A percentile compares a stretch with the other conserved stretches of the same genome.
Evolutionary conservation across 2,113 vertebrate species (phyloP).

Genomic region (Ceyx melanurus): DNA sequence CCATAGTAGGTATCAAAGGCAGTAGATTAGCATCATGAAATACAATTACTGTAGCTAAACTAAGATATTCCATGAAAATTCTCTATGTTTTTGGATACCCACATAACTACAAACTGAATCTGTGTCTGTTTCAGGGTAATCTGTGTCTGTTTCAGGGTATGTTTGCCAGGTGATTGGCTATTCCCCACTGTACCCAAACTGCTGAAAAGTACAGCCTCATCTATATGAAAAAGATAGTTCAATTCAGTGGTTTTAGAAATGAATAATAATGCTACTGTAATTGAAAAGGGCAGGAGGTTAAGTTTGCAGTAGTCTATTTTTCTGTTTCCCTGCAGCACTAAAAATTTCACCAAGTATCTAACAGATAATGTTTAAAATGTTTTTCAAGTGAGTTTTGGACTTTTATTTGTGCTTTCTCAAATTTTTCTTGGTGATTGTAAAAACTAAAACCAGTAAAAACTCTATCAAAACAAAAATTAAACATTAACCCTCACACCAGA

Average conservation of each 20-base stretch:
- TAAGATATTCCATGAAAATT: not conserved
- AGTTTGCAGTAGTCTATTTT: not conserved
- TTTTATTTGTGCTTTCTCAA: accelerated
- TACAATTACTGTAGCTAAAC: not conserved
- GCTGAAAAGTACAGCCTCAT: not conserved
- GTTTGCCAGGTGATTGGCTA: not conserved
- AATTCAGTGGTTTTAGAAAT: not conserved
- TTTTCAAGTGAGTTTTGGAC: not conserved
- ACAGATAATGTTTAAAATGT: not conserved
- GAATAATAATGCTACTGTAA: not conserved
- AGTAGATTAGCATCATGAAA: not conserved
- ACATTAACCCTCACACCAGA: not conserved
- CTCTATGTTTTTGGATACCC: not conserved
- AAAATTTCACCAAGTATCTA: not conserved
- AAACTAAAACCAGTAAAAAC: not conserved
- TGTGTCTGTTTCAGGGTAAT: not conserved
- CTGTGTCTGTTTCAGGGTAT: not conserved
- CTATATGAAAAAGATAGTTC: not conserved
- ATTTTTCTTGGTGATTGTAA: not conserved
- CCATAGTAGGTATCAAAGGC: not conserved
- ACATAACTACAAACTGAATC: not conserved
- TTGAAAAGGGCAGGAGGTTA: not conserved
- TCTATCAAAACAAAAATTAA: not conserved
- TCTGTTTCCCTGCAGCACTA: not conserved
- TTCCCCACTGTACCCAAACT: not conserved